Evolutionary conservation across 2,797 vertebrate genomes (phyloP).

Genomic region (Knipowitschia caucasica): DNA sequence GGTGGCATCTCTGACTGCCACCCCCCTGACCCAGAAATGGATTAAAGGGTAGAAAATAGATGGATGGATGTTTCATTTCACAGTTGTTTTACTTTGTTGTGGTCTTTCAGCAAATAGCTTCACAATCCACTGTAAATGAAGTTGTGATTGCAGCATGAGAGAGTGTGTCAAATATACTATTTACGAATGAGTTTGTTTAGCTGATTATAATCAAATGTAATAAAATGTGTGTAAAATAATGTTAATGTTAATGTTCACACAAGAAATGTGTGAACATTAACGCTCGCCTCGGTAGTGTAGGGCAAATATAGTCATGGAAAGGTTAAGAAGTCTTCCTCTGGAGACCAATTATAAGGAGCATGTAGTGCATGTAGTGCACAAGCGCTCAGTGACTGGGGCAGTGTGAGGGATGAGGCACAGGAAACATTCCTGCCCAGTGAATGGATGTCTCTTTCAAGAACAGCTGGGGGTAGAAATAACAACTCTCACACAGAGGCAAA

Average conservation of each 20-base stretch:
- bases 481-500: constrained; percentile 41
- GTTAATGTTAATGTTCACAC: not conserved
- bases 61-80: no score
- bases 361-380: constrained; percentile 46
- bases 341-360: constrained; percentile 23
- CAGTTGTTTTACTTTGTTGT: no score
- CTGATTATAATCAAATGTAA: not conserved
- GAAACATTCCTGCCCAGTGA: constrained; percentile 50
- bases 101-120: no score
- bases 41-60: no score
- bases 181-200: not conserved
- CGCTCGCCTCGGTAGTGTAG: constrained; percentile 26
- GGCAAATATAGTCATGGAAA: constrained; percentile 24
- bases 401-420: constrained; percentile 40
- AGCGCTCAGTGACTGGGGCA: constrained; percentile 44
- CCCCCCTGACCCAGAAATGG: no score
- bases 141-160: no score
- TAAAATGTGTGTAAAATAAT: not conserved
- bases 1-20: no score
- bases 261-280: constrained; percentile 37
- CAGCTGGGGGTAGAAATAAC: constrained; percentile 46
- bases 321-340: constrained; percentile 31
- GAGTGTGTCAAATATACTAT: no score
- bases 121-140: no score
- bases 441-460: constrained; percentile 30